A percentile compares a stretch with the other conserved stretches of the same genome.
phyloP scores from a whole-genome alignment of 2,113 vertebrate genomes.

The Andinoacara biseriatus region DNA sequence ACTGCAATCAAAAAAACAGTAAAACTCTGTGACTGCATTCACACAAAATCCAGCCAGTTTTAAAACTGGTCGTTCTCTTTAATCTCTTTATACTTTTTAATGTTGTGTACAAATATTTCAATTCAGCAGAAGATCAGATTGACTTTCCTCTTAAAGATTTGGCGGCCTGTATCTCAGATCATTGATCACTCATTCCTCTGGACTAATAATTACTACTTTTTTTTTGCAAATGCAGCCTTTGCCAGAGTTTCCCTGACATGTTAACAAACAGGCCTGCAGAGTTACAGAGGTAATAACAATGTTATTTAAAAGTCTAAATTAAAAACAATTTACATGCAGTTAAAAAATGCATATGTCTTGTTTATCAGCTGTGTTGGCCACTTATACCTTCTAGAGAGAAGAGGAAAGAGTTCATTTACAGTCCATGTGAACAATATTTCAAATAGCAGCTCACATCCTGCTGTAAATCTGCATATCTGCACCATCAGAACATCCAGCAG shows the following conservation, averaged over 20 bases:
- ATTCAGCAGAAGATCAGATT: not conserved
- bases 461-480: not conserved
- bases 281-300: slow-evolving; percentile 18
- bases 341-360: slow-evolving; percentile 45
- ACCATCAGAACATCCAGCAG: not conserved
- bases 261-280: not conserved
- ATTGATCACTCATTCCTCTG: not conserved
- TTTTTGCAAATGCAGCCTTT: slow-evolving; percentile 37
- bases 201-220: not conserved
- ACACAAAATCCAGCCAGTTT: not conserved
- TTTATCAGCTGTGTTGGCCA: slow-evolving; percentile 11
- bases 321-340: slow-evolving; percentile 35
- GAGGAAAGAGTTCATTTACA: slow-evolving; percentile 14
- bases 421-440: not conserved
- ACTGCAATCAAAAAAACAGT: not conserved
- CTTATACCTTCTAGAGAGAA: slow-evolving; percentile 10
- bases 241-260: slow-evolving; percentile 25
- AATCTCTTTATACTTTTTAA: not conserved
- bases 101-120: not conserved
- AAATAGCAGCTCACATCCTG: slow-evolving; percentile 5
- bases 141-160: not conserved
- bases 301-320: slow-evolving; percentile 1
- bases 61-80: not conserved
- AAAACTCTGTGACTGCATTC: not conserved
- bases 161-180: not conserved